These are phyloP conservation scores for Sweltsa coloradensis DNA, from an alignment of 1,140 invertebrate genomes.

Conservation along the genomic window DNA sequence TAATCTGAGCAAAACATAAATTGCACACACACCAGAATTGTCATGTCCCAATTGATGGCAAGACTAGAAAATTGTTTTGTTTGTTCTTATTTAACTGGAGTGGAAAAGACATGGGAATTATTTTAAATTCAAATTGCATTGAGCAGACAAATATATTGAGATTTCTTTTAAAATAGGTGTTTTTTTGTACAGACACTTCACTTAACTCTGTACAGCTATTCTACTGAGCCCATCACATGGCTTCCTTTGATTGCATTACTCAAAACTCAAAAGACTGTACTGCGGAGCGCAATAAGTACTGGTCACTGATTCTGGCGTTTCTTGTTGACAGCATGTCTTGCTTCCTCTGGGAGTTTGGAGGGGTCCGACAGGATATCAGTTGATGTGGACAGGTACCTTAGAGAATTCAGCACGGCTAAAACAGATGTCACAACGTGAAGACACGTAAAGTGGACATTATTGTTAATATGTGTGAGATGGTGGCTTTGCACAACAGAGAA, in stretches of 20 bases:
- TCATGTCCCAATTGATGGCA: no score
- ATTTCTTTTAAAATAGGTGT: background rate
- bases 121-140: no score
- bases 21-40: no score
- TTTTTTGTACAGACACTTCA: background rate
- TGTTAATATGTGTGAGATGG: background rate
- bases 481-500: background rate
- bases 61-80: no score
- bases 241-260: no score
- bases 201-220: background rate
- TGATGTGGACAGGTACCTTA: slow-evolving; percentile 78
- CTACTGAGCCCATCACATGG: no score
- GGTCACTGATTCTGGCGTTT: background rate
- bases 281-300: background rate
- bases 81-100: no score
- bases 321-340: slow-evolving; percentile 40
- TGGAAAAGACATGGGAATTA: no score
- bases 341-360: slow-evolving; percentile 74
- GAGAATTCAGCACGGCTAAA: slow-evolving; percentile 82
- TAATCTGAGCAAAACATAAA: no score
- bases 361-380: slow-evolving; percentile 89
- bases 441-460: background rate
- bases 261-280: background rate
- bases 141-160: background rate
- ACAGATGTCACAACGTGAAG: slow-evolving; percentile 19